phyloP scores from a whole-genome alignment of 1,140 invertebrate genomes.

The Uloborus diversus region DNA sequence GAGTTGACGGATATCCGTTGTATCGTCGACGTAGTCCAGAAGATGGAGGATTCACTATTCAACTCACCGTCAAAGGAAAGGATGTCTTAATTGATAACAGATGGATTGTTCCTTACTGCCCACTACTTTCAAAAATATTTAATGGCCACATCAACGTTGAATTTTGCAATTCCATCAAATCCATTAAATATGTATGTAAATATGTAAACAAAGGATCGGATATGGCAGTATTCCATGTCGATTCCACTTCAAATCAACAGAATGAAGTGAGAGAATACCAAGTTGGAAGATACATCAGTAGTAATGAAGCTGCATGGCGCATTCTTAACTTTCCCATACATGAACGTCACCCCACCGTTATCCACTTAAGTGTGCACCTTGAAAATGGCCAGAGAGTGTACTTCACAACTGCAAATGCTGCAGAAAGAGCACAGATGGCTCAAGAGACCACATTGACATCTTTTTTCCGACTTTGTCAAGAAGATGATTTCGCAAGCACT shows the following conservation, averaged over 20 bases:
- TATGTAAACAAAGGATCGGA: constrained; percentile 60
- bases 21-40: constrained; percentile 57
- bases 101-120: constrained; percentile 70
- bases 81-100: constrained; percentile 65
- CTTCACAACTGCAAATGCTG: too few species aligned
- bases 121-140: constrained; percentile 67
- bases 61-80: constrained; percentile 11
- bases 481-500: constrained; percentile 4
- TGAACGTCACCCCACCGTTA: constrained; percentile 58
- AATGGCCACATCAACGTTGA: constrained; percentile 69
- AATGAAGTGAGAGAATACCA: constrained; percentile 5
- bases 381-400: constrained; percentile 60
- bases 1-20: constrained; percentile 66
- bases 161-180: constrained; percentile 68
- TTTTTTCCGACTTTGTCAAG: background rate
- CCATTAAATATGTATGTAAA: constrained; percentile 67
- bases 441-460: too few species aligned
- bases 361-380: constrained; percentile 60
- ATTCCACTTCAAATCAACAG: background rate
- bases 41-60: constrained; percentile 55
- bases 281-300: constrained; percentile 58
- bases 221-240: constrained; percentile 14
- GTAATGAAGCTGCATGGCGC: constrained; percentile 60
- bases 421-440: too few species aligned
- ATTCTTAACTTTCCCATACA: constrained; percentile 59